A percentile compares a stretch with the other conserved stretches of the same genome.
Conservation (phyloP, 1,140 invertebrate genomes). For the Drosophila nebulosa region DNA sequence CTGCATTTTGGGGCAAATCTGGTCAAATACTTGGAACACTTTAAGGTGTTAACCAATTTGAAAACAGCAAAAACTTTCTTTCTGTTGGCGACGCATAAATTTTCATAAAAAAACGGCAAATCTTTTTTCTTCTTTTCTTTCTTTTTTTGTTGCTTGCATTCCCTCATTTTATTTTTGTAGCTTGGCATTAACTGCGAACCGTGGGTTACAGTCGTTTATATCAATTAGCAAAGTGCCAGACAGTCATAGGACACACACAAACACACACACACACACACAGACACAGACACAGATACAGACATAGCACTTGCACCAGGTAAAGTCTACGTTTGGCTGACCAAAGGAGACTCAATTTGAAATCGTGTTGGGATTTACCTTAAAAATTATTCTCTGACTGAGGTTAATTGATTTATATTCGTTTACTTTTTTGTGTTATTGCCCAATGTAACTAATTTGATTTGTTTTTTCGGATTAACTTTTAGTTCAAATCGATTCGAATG, state of each 20-base stretch:
- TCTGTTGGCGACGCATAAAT: constrained; percentile 50
- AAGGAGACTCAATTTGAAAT: constrained; percentile 8
- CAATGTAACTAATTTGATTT: not conserved
- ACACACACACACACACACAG: constrained; percentile 16
- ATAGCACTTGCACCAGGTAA: constrained; percentile 34
- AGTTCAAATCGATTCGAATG: not conserved
- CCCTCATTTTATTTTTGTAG: not conserved
- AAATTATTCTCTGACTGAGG: constrained; percentile 2
- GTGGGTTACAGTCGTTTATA: constrained; percentile 73
- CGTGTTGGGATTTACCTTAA: not conserved
- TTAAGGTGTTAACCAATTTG: constrained; percentile 18
- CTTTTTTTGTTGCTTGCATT: not conserved
- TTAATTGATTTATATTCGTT: constrained; percentile 62
- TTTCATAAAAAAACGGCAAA: constrained; percentile 50
- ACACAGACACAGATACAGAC: constrained; percentile 25
- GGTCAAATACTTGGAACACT: constrained; percentile 48
- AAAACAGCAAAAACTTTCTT: constrained; percentile 26
- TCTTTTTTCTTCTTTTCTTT: constrained; percentile 11
- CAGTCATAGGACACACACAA: constrained; percentile 48
- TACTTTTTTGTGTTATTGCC: constrained; percentile 31
- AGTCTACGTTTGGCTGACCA: not conserved
- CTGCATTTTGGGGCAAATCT: constrained; percentile 43
- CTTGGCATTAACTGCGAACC: constrained; percentile 30
- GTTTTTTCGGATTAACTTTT: not conserved
- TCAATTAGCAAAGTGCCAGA: constrained; percentile 63